Evolutionary conservation across 2,888 invertebrate species (phyloP), one percentile per base, ranked within the genome.

Genomic region (Desoria tigrina): DNA sequence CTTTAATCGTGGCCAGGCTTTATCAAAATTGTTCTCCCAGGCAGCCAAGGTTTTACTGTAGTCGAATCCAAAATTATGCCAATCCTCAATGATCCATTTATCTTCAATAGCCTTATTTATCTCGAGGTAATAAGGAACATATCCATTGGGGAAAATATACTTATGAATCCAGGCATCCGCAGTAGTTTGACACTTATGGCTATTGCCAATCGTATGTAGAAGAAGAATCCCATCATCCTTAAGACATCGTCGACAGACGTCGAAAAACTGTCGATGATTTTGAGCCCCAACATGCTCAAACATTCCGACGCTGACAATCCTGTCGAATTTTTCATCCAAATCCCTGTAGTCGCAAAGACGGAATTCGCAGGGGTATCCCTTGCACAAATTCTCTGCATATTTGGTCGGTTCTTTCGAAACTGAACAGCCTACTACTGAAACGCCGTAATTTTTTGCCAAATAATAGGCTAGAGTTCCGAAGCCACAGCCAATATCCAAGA

Each of bases 81-180:
- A 72, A 56, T 72, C 72, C 42, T 72, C 72, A 23, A 72, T 60
- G 14, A 63, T 58, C 27, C 65, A 72, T 9, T 58, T n/a, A 16
- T 45, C 45, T 14, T 69, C 62, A 1, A 42, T 54, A 14, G 55
- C 24, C 42, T 61, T 42, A 23, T 21, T 49, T 21, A 60, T 7
- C 32, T 58, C 45, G n/a, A 24, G 9, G 26, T 24, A 49, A n/a
- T 45, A 42, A 6, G 58, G 58, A 45, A 37, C 21, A 49, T 49
- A 45, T 2, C 42, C 18, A 49, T 58, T 58, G 9, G 21, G 42
- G 7, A 42, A 58, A 28, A 58, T 21, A 28, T 58, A 58, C 58
- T 58, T 58, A 24, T 58, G 24, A 39, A 24, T 26, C 58, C 58
- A 58, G 7, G 45, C 23, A 45, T 49, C 49, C 7, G 21, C 7